Conservation (phyloP, 2,888 invertebrate genomes). For the Eurytoma californica region DNA sequence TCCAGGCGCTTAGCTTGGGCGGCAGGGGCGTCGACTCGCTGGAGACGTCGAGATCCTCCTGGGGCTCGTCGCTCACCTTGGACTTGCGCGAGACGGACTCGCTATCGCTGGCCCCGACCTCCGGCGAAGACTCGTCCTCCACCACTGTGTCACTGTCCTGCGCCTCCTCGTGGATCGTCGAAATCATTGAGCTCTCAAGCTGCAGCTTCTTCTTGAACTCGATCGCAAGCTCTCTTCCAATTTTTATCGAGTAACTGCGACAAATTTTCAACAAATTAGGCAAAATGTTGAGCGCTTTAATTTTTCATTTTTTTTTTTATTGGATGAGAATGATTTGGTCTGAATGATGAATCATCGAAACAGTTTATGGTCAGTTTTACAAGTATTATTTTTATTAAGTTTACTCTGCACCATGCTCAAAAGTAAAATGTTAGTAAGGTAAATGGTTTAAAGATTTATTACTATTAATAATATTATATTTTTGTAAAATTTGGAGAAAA, state of each 20-base stretch:
- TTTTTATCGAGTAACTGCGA: conserved; percentile 58
- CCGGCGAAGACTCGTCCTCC: not conserved
- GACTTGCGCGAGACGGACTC: not conserved
- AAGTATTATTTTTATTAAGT: too few species aligned
- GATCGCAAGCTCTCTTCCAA: conserved; percentile 62
- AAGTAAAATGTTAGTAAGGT: too few species aligned
- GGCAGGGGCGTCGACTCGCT: conserved; percentile 41
- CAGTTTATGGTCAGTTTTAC: too few species aligned
- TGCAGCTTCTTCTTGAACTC: conserved; percentile 65
- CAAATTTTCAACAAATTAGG: too few species aligned
- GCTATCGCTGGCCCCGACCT: not conserved
- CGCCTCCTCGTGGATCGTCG: not conserved
- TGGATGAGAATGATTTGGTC: too few species aligned
- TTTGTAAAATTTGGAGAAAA: not conserved
- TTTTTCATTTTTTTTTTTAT: too few species aligned
- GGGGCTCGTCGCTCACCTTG: not conserved
- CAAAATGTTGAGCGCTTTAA: not conserved
- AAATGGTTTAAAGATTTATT: not conserved
- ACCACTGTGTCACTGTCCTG: not conserved
- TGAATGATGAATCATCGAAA: too few species aligned
- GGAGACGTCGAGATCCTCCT: conserved; percentile 6
- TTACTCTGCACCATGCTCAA: too few species aligned
- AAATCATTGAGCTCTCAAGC: conserved; percentile 8
- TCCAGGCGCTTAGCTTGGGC: conserved; percentile 77
- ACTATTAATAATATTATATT: not conserved